Evolutionary conservation across 2,888 invertebrate species (phyloP).

Genomic region (Nomada ferruginata): DNA sequence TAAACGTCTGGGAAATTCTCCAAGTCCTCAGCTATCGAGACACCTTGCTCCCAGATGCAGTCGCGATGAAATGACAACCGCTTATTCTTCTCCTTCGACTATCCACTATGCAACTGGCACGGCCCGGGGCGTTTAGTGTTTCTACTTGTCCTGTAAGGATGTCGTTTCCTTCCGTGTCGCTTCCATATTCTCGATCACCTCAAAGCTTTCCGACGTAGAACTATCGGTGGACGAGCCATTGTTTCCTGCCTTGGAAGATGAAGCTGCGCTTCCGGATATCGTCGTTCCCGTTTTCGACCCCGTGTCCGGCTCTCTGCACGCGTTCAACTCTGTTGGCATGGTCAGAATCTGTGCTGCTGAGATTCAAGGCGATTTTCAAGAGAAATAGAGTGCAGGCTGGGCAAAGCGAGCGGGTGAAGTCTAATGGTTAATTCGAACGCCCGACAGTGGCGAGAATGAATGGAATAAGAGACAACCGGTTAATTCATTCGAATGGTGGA

Average conservation of each 20-base stretch:
- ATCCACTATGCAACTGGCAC: conserved; percentile 45
- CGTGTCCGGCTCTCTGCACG: neutral
- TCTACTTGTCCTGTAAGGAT: conserved; percentile 48
- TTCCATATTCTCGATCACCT: conserved; percentile 75
- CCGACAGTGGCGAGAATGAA: neutral
- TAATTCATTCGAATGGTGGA: too few relatives aligned
- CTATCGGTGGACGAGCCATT: conserved; percentile 63
- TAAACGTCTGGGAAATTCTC: conserved; percentile 5
- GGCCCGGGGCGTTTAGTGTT: conserved; percentile 38
- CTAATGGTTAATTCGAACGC: neutral
- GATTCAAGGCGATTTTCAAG: conserved; percentile 35
- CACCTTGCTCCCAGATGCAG: conserved; percentile 23
- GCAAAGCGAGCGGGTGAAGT: too few relatives aligned
- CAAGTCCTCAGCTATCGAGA: conserved; percentile 12
- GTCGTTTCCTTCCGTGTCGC: conserved; percentile 55
- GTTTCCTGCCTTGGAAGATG: conserved; percentile 32
- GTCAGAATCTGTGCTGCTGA: conserved; percentile 40
- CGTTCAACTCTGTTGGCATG: conserved; percentile 16
- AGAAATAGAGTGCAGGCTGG: neutral
- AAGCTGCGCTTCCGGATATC: conserved; percentile 14
- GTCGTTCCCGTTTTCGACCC: conserved; percentile 2
- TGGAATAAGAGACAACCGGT: too few relatives aligned
- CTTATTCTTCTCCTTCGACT: conserved; percentile 16
- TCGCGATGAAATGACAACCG: conserved; percentile 40
- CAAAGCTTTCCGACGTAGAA: conserved; percentile 77